phyloP scores from a whole-genome alignment of 2,113 vertebrate genomes.

The Engraulis encrasicolus region DNA sequence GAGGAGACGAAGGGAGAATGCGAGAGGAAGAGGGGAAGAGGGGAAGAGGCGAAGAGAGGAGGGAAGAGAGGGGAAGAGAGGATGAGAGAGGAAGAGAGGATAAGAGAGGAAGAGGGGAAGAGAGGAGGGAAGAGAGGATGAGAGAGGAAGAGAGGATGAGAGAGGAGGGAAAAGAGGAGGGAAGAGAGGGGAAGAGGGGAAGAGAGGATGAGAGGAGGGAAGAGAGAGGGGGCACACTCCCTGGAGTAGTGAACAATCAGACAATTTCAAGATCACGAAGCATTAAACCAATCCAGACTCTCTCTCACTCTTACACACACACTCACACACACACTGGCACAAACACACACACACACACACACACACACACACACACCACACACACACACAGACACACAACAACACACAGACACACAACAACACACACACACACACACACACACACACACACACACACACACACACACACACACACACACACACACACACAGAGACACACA shows the following conservation, averaged over 20 bases:
- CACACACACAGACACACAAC: no score
- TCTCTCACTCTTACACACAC: no score
- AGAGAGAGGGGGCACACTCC: slow-evolving; percentile 75
- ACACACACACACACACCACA: no score
- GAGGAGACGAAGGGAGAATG: background rate
- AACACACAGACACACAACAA: no score
- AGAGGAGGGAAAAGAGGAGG: background rate
- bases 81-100: background rate
- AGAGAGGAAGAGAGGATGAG: background rate
- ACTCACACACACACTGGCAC: no score
- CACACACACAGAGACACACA: no score
- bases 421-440: no score
- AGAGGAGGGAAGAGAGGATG: background rate
- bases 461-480: no score
- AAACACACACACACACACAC: no score
- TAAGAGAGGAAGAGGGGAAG: slow-evolving; percentile 15
- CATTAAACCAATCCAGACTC: slow-evolving; percentile 99
- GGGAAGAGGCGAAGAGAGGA: background rate
- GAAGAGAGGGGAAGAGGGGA: background rate
- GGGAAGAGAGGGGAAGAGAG: background rate
- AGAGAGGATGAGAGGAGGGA: background rate
- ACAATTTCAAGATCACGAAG: slow-evolving; percentile 98
- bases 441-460: no score
- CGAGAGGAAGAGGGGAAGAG: background rate
- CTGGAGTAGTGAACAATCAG: slow-evolving; percentile 94